Evolutionary conservation across 2,113 vertebrate genomes (phyloP).

Genomic region (Paracyprichromis sp.): DNA sequence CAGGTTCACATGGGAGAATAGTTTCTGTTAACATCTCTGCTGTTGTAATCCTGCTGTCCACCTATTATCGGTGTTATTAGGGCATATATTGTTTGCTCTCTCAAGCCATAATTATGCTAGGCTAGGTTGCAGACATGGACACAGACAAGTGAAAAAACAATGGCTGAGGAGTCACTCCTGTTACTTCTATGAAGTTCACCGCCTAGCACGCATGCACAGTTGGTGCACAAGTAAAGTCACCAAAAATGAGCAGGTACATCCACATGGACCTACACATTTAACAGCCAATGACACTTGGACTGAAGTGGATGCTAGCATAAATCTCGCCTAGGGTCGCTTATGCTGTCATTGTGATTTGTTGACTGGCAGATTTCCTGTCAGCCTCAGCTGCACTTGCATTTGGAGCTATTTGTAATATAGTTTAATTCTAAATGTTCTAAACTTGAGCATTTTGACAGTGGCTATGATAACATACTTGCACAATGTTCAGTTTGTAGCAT

Average conservation of each 20-base stretch:
- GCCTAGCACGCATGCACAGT: neutral
- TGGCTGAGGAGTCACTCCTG: neutral
- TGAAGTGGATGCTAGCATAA: neutral
- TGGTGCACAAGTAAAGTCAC: neutral
- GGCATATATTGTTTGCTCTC: neutral
- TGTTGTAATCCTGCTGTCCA: neutral
- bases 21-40: neutral
- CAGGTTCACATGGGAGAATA: neutral
- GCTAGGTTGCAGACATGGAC: neutral
- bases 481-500: neutral
- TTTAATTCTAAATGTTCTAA: neutral
- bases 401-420: neutral
- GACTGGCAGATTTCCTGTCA: neutral
- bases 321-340: neutral
- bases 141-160: neutral
- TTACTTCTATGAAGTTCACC: neutral
- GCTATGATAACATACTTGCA: neutral
- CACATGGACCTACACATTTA: neutral
- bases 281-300: neutral
- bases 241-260: neutral
- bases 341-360: neutral
- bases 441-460: neutral
- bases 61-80: neutral
- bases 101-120: neutral
- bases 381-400: neutral